Percentiles rank a stretch among this genome's conserved stretches.
phyloP scores from a whole-genome alignment of 2,797 vertebrate species.

The Trematomus bernacchii region DNA sequence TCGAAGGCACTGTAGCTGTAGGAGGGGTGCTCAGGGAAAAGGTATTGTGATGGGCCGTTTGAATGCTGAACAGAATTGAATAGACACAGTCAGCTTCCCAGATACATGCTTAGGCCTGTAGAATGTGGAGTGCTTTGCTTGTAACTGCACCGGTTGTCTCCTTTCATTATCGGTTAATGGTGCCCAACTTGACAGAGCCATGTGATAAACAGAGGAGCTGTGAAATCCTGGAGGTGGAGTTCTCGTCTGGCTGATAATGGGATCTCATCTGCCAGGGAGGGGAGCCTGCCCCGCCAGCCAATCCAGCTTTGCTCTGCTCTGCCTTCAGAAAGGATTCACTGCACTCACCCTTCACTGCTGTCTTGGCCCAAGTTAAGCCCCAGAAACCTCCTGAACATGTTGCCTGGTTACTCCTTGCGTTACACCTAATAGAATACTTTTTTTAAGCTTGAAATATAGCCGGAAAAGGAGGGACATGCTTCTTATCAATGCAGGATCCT shows the following conservation, averaged over 20 bases:
- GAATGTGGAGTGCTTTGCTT: constrained; percentile 91
- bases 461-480: constrained; percentile 18
- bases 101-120: constrained; percentile 93
- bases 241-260: constrained; percentile 84
- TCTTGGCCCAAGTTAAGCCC: constrained; percentile 63
- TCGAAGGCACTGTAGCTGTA: constrained; percentile 65
- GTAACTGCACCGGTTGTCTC: constrained; percentile 94
- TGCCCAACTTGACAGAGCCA: constrained; percentile 95
- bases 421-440: not conserved
- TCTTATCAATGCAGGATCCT: constrained; percentile 36
- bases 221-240: constrained; percentile 94
- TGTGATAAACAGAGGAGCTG: constrained; percentile 94
- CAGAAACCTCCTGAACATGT: constrained; percentile 34
- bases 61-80: constrained; percentile 86
- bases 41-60: constrained; percentile 82
- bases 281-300: constrained; percentile 72
- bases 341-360: constrained; percentile 65
- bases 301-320: constrained; percentile 68
- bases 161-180: constrained; percentile 98
- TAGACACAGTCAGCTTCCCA: constrained; percentile 91
- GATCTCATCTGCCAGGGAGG: constrained; percentile 84
- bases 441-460: not conserved
- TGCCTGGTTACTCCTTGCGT: constrained; percentile 28
- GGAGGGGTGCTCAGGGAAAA: constrained; percentile 64
- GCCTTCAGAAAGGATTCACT: constrained; percentile 71